These are phyloP conservation scores for Pempheris klunzingeri DNA, from an alignment of 2,797 vertebrate species.

Conservation along the genomic window DNA sequence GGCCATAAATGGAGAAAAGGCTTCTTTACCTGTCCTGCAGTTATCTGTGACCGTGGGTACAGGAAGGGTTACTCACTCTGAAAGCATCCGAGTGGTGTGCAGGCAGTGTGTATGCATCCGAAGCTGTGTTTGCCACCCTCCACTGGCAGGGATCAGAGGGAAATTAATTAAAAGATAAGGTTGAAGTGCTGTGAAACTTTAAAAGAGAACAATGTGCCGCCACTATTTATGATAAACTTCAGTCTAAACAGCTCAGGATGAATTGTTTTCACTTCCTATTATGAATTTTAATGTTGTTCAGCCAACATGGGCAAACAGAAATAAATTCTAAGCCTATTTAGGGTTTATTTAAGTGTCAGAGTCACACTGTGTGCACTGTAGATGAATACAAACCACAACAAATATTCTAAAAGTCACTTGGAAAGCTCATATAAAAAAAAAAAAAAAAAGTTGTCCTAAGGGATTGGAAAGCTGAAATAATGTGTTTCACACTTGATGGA, in stretches of 20 bases:
- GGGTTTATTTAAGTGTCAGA: constrained; percentile 9
- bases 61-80: not conserved
- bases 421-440: too few relatives aligned
- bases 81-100: fast-evolving
- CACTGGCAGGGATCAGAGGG: constrained; percentile 13
- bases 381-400: too few relatives aligned
- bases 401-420: too few relatives aligned
- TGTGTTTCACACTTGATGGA: too few relatives aligned
- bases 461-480: too few relatives aligned
- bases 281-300: not conserved
- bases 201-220: not conserved
- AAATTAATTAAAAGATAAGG: constrained; percentile 47
- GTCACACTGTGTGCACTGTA: too few relatives aligned
- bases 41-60: not conserved
- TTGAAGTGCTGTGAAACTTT: constrained; percentile 16
- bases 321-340: not conserved
- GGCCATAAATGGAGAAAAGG: not conserved
- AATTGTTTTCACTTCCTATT: not conserved
- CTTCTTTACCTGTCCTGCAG: too few relatives aligned
- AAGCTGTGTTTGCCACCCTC: not conserved
- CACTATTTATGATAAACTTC: constrained; percentile 22
- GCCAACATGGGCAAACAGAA: not conserved
- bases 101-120: not conserved
- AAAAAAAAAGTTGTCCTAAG: too few relatives aligned
- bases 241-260: not conserved